phyloP scores from a whole-genome alignment of 1,140 invertebrate genomes.

The Brachionus paranguensis region DNA sequence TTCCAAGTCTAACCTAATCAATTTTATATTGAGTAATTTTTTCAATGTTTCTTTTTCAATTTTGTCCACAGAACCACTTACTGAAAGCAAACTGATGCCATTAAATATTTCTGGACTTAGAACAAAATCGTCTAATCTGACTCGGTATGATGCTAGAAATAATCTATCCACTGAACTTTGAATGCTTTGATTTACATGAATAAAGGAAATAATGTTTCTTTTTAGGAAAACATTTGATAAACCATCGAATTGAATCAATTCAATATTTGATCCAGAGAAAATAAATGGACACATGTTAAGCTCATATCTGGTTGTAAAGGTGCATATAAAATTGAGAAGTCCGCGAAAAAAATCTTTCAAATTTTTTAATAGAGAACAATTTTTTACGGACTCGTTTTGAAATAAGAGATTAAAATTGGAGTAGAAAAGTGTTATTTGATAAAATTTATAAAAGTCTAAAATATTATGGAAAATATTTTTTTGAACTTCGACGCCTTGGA shows the following conservation, averaged over 20 bases:
- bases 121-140: background rate
- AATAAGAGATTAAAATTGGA: background rate
- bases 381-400: background rate
- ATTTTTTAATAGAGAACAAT: background rate
- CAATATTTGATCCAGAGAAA: background rate
- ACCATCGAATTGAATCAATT: background rate
- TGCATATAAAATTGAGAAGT: background rate
- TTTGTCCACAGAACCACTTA: background rate
- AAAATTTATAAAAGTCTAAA: background rate
- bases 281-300: background rate
- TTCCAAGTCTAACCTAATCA: background rate
- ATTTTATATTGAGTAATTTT: background rate
- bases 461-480: background rate
- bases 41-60: background rate
- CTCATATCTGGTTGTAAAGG: background rate
- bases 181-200: background rate
- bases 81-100: background rate
- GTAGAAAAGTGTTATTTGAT: background rate
- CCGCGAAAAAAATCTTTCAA: background rate
- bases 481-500: background rate
- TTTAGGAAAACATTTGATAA: background rate
- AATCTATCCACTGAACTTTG: background rate
- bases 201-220: background rate
- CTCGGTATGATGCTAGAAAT: background rate
- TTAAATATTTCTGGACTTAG: background rate